Evolutionary conservation across 1,140 invertebrate genomes (phyloP).

Genomic region (Oedothorax gibbosus): DNA sequence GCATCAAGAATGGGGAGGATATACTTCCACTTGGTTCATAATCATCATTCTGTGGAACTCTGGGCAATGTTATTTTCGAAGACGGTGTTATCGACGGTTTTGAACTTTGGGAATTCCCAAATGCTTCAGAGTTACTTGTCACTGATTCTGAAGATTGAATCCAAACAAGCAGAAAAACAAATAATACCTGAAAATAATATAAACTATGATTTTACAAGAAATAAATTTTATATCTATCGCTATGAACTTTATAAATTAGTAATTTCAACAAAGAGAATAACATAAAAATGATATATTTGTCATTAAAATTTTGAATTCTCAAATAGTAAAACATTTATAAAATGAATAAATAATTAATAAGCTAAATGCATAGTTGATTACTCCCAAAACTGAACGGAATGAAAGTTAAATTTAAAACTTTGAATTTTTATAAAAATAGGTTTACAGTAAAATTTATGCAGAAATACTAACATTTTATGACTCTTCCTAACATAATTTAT

Average conservation of each 20-base stretch:
- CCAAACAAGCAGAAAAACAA: neutral
- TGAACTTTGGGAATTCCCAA: too few relatives aligned
- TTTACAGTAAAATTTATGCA: too few relatives aligned
- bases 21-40: neutral
- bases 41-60: neutral
- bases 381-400: too few relatives aligned
- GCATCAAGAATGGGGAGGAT: neutral
- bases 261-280: neutral
- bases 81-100: neutral
- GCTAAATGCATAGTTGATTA: too few relatives aligned
- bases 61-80: neutral
- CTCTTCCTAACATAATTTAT: too few relatives aligned
- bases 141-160: neutral
- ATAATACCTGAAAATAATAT: neutral
- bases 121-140: neutral
- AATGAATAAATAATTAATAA: too few relatives aligned
- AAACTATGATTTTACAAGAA: neutral
- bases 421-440: too few relatives aligned
- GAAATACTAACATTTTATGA: too few relatives aligned
- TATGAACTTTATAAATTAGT: neutral
- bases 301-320: too few relatives aligned
- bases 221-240: neutral
- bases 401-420: too few relatives aligned
- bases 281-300: too few relatives aligned
- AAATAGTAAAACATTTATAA: too few relatives aligned